A percentile compares a stretch with the other conserved stretches of the same genome.
Conservation (phyloP, 2,888 invertebrate genomes). For the Lacanobia oleracea region DNA sequence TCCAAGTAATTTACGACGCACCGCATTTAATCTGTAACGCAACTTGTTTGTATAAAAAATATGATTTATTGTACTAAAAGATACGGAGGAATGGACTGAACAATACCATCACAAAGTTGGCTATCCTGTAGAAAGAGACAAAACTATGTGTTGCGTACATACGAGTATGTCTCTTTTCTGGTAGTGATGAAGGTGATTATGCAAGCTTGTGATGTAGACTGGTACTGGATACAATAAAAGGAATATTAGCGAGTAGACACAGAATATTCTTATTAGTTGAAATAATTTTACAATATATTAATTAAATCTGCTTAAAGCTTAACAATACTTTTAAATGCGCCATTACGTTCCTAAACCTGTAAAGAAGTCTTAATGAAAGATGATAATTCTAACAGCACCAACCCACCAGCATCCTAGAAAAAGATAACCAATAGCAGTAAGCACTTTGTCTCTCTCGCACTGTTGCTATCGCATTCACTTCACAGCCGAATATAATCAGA, state of each 20-base stretch:
- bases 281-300: no score
- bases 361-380: background rate
- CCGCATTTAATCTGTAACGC: constrained; percentile 52
- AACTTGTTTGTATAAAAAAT: constrained; percentile 61
- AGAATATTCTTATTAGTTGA: no score
- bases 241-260: background rate
- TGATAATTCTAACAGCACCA: background rate
- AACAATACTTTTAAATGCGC: no score
- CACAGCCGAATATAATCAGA: background rate
- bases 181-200: background rate
- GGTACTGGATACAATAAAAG: background rate
- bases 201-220: background rate
- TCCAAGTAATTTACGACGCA: constrained; percentile 48
- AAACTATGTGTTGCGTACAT: background rate
- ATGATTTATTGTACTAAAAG: constrained; percentile 52
- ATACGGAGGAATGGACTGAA: constrained; percentile 3
- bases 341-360: no score
- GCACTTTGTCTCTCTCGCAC: background rate
- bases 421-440: background rate
- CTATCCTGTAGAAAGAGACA: background rate
- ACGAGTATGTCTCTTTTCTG: background rate
- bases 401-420: background rate
- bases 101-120: background rate
- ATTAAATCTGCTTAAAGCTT: no score
- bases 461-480: background rate